Conservation (phyloP, 2,888 invertebrate species). For the Tenthredo distinguenda region DNA sequence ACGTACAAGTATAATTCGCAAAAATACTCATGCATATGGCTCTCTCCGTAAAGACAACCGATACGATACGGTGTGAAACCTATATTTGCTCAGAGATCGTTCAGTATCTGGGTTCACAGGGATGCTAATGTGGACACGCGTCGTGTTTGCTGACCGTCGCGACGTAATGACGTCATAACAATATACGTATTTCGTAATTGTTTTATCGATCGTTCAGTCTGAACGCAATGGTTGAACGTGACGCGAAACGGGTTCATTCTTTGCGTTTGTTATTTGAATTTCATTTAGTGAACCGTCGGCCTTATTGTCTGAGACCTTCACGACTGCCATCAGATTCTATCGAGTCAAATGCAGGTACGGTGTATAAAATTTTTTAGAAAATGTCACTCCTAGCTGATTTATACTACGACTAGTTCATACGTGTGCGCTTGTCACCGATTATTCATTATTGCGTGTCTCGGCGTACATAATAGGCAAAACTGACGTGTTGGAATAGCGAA, state of each 20-base stretch:
- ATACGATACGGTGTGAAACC: neutral
- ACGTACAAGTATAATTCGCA: neutral
- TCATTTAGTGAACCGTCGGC: neutral
- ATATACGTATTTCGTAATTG: constrained; percentile 30
- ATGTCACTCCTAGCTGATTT: neutral
- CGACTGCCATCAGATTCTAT: neutral
- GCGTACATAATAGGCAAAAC: neutral
- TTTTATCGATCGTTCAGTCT: constrained; percentile 22
- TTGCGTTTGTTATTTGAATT: neutral
- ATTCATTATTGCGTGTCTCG: constrained; percentile 8
- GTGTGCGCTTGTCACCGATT: neutral
- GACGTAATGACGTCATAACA: constrained; percentile 21
- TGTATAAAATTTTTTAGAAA: neutral
- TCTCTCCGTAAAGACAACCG: neutral
- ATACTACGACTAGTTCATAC: neutral
- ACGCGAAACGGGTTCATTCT: neutral
- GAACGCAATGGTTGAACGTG: neutral
- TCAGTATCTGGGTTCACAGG: constrained; percentile 18
- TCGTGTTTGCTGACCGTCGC: constrained; percentile 35
- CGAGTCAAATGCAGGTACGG: neutral
- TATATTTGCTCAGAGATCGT: constrained; percentile 30
- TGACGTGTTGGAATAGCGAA: neutral
- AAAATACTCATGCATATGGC: neutral
- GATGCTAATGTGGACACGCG: constrained; percentile 4
- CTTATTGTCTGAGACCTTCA: neutral